Evolutionary conservation across 2,888 invertebrate species (phyloP).

Genomic region (Choreutis nemorana): DNA sequence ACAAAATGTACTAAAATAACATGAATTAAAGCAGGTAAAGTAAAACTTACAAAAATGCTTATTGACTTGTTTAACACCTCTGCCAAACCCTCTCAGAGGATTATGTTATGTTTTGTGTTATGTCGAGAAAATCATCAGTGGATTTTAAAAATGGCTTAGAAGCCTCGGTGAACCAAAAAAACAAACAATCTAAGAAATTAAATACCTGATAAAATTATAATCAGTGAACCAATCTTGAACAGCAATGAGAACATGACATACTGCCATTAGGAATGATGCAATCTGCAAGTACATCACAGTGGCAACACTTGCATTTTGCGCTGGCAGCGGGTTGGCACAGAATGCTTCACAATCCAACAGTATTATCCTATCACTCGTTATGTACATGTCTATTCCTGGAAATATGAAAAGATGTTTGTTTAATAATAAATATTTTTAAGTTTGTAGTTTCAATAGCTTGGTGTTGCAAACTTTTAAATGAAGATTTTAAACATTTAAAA

Average conservation of each 20-base stretch:
- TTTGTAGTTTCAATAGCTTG: no score
- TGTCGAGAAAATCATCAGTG: no score
- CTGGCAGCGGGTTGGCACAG: constrained; percentile 65
- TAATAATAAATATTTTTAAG: constrained; percentile 2
- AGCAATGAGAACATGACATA: constrained; percentile 89
- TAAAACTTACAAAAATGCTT: no score
- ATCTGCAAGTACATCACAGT: constrained; percentile 79
- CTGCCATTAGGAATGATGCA: constrained; percentile 83
- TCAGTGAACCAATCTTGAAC: constrained; percentile 91
- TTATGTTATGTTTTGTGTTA: no score
- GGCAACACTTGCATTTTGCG: constrained; percentile 60
- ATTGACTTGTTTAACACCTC: no score
- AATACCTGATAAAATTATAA: constrained; percentile 77
- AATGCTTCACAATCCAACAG: constrained; percentile 89
- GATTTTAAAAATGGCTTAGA: background rate
- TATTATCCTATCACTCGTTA: constrained; percentile 79
- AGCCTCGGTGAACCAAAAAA: background rate
- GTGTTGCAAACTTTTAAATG: no score
- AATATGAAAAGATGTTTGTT: constrained; percentile 14
- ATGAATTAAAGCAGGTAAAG: no score
- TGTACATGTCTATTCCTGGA: constrained; percentile 75
- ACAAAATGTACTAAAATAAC: no score
- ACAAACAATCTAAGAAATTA: background rate
- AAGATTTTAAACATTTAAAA: no score
- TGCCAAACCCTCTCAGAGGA: no score